Conservation (phyloP, 2,113 vertebrate genomes). For the Colistium nudipinnis region DNA sequence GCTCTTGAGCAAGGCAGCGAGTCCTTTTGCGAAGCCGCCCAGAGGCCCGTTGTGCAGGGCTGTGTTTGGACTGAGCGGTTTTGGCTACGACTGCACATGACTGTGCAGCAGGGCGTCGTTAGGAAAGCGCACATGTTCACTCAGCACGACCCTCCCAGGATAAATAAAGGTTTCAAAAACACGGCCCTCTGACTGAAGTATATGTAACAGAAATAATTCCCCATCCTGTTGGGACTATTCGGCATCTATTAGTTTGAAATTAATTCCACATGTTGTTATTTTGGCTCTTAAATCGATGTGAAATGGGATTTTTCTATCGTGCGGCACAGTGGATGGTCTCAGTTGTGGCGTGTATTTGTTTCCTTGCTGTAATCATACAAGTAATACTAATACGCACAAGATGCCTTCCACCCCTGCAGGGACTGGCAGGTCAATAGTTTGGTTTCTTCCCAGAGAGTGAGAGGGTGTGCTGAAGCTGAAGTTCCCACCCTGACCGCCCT, state of each 20-base stretch:
- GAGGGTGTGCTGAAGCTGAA: constrained; percentile 17
- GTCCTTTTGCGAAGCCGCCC: not conserved
- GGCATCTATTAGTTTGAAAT: constrained; percentile 48
- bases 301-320: constrained; percentile 29
- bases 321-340: constrained; percentile 1
- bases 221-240: constrained; percentile 31
- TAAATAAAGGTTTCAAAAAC: constrained; percentile 47
- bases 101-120: constrained; percentile 34
- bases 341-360: constrained; percentile 12
- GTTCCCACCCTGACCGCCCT: constrained; percentile 27
- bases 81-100: constrained; percentile 35
- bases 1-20: constrained; percentile 44
- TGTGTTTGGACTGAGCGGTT: constrained; percentile 24
- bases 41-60: constrained; percentile 1
- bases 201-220: constrained; percentile 33
- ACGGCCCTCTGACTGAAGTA: constrained; percentile 37
- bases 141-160: constrained; percentile 35
- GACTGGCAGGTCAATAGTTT: not conserved
- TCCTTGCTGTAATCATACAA: constrained; percentile 18
- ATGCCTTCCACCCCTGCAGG: not conserved
- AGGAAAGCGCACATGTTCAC: constrained; percentile 40
- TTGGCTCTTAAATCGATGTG: constrained; percentile 32
- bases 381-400: constrained; percentile 17
- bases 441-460: constrained; percentile 21
- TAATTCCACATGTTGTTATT: constrained; percentile 42